Evolutionary conservation across 2,113 vertebrate genomes (phyloP).

Genomic region (Pomatorhinus ruficollis): DNA sequence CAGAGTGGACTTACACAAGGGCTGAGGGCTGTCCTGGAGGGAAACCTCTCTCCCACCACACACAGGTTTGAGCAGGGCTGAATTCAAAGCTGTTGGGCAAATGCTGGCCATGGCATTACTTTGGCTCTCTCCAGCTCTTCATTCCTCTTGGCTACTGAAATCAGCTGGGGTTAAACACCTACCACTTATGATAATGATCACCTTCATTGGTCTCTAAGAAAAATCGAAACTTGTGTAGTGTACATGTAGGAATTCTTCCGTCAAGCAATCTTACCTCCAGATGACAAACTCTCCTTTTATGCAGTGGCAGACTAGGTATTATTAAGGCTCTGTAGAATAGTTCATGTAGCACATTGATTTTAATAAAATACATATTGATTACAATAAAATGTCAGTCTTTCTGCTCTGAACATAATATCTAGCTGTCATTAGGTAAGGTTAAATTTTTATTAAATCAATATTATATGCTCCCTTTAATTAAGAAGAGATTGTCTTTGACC

Average conservation of each 20-base stretch:
- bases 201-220: not conserved
- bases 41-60: accelerated
- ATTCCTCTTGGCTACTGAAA: not conserved
- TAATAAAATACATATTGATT: conserved; percentile 78
- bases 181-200: not conserved
- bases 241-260: not conserved
- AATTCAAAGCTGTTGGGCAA: not conserved
- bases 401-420: conserved; percentile 59
- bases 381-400: conserved; percentile 70
- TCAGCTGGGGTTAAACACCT: not conserved
- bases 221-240: not conserved
- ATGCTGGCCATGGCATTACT: not conserved
- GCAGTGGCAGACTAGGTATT: conserved; percentile 46
- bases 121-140: not conserved
- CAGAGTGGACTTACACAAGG: not conserved
- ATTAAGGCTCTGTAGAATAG: conserved; percentile 59
- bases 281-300: conserved; percentile 51
- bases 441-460: conserved; percentile 77
- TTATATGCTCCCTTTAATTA: conserved; percentile 70
- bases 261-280: conserved; percentile 21
- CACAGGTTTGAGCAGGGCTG: not conserved
- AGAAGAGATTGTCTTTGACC: conserved; percentile 58
- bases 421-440: conserved; percentile 69
- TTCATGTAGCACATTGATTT: conserved; percentile 70
- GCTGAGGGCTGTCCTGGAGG: not conserved